Percentiles rank a stretch among this genome's conserved stretches.
Evolutionary conservation across 2,888 invertebrate species (phyloP).

Genomic region (Ichneumoninae sp.): DNA sequence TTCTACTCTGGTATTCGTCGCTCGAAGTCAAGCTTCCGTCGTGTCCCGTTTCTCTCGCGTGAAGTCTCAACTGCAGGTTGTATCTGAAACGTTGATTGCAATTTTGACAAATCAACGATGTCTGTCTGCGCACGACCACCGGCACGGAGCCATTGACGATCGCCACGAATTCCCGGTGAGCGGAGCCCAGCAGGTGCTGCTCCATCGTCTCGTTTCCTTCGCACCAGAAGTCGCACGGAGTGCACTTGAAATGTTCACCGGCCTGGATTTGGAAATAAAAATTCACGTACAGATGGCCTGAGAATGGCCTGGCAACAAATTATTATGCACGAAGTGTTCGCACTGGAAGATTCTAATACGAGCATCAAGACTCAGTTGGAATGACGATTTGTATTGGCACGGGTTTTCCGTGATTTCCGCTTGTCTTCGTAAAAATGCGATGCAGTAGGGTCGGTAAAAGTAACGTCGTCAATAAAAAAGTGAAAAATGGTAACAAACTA

Average conservation of each 20-base stretch:
- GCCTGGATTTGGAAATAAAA: constrained; percentile 76
- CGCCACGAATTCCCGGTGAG: constrained; percentile 90
- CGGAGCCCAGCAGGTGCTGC: constrained; percentile 88
- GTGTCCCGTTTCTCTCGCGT: constrained; percentile 86
- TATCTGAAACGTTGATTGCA: constrained; percentile 90
- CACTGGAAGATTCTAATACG: too few species aligned
- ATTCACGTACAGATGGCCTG: background rate
- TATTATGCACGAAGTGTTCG: too few species aligned
- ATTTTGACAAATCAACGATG: constrained; percentile 87
- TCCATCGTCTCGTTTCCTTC: constrained; percentile 88
- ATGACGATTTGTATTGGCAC: too few species aligned
- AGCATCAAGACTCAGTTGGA: too few species aligned
- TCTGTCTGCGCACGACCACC: constrained; percentile 90
- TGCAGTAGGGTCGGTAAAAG: too few species aligned
- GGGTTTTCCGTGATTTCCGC: too few species aligned
- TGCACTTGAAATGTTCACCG: constrained; percentile 89
- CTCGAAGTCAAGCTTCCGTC: constrained; percentile 86
- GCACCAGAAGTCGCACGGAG: constrained; percentile 90
- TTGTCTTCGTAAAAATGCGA: too few species aligned
- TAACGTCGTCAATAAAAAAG: too few species aligned
- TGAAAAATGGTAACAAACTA: too few species aligned
- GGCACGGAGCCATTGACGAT: constrained; percentile 93
- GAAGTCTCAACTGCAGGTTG: constrained; percentile 90
- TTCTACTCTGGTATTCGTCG: constrained; percentile 88
- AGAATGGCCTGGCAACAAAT: background rate